phyloP scores from a whole-genome alignment of 1,140 invertebrate species.

The Schlechtendalia chinensis region DNA sequence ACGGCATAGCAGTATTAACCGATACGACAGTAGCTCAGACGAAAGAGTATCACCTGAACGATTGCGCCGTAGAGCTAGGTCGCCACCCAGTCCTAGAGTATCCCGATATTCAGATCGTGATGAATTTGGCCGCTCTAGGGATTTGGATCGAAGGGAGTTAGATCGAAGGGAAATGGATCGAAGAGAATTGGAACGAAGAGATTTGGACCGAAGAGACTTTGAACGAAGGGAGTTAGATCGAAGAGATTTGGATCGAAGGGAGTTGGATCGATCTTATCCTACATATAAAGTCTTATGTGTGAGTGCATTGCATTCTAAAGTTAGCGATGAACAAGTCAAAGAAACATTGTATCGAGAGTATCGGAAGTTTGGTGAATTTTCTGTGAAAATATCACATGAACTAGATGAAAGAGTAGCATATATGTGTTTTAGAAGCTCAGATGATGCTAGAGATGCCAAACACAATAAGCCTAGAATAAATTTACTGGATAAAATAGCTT shows the following conservation, averaged over 20 bases:
- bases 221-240: constrained; percentile 57
- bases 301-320: constrained; percentile 87
- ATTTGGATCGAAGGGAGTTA: constrained; percentile 59
- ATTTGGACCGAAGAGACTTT: constrained; percentile 57
- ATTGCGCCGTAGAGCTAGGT: constrained; percentile 62
- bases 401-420: constrained; percentile 90
- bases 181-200: no score
- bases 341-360: constrained; percentile 92
- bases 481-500: constrained; percentile 88
- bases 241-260: no score
- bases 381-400: constrained; percentile 86
- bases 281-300: constrained; percentile 93
- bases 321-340: constrained; percentile 89
- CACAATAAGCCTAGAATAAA: constrained; percentile 89
- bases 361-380: constrained; percentile 93
- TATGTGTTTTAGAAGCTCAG: constrained; percentile 88
- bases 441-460: constrained; percentile 92
- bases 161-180: constrained; percentile 57
- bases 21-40: constrained; percentile 80
- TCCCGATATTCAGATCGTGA: constrained; percentile 71
- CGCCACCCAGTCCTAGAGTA: constrained; percentile 66
- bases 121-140: constrained; percentile 68
- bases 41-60: constrained; percentile 78
- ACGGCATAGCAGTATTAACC: constrained; percentile 75
- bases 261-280: constrained; percentile 62